Evolutionary conservation across 2,797 vertebrate genomes (phyloP), one percentile per base, ranked within the genome.

Genomic region (Macrochelys suwanniensis): DNA sequence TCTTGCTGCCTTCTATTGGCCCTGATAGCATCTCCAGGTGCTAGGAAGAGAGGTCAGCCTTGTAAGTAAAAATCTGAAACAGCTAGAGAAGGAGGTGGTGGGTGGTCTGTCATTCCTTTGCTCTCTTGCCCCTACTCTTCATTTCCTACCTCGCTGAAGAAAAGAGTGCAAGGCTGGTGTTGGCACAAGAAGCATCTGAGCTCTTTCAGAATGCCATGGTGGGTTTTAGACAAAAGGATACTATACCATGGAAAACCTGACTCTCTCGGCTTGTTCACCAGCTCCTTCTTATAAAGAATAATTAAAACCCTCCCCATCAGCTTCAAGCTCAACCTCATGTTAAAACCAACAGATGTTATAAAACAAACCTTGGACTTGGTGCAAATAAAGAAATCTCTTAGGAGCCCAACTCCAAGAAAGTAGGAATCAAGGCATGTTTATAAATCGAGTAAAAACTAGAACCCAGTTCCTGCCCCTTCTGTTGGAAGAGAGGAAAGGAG

Each of bases 1-100:
- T 97, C 89, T 95, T 47, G 47, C 78, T 96, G 95, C 56, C 92
- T 85, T 88, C 80, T 96, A 47, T 88, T 96, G 71, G 65, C n/a
- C 65, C 17, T 68, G 65, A 68, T 68, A 68, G 17, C 17, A 19
- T 68, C 93, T 95, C 87, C 95, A 97, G 92, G 93, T 97, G 87
- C 94, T 97, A 53, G 85, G 92, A 89, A 93, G 57, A 92, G 87
- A 90, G 82, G 89, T 92, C 82, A 82, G 0, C 68, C 65, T 45
- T 87, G 80, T 91, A 91, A 94, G 87, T 80, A 82, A 89, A 80
- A 88, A 89, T 87, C 89, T 21, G 17, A 68, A 68, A n/a, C 65
- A 37, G 65, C 65, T n/a, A 95, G 82, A 88, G 37, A 21, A 78
- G 85, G 87, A 93, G 51, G 49, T 96, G 94, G 96, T 57, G 88